A percentile compares a stretch with the other conserved stretches of the same genome.
Evolutionary conservation across 2,113 vertebrate genomes (phyloP).

Genomic region (Oryzias melastigma): DNA sequence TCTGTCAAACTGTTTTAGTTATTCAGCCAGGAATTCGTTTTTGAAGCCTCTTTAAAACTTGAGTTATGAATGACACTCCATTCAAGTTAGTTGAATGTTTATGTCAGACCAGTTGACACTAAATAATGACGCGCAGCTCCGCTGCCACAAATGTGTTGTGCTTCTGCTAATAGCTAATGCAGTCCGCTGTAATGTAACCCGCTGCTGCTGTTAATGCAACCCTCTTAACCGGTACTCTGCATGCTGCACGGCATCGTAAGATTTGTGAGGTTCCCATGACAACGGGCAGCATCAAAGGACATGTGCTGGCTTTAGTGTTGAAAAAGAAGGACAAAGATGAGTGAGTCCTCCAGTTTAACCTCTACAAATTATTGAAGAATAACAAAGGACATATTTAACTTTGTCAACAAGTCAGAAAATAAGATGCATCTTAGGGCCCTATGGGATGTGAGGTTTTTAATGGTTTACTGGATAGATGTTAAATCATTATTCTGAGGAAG

Average conservation of each 20-base stretch:
- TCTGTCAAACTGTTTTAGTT: constrained; percentile 5
- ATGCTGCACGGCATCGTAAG: constrained; percentile 33
- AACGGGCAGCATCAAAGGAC: constrained; percentile 53
- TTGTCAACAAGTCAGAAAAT: not conserved
- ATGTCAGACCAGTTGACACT: constrained; percentile 27
- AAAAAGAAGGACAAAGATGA: constrained; percentile 2
- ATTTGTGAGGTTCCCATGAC: constrained; percentile 39
- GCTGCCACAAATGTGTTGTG: constrained; percentile 55
- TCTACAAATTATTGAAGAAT: constrained; percentile 1
- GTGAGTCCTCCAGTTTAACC: not conserved
- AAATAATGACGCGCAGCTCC: constrained; percentile 39
- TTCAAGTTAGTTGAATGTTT: constrained; percentile 36
- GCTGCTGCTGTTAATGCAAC: constrained; percentile 49
- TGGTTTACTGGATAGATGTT: constrained; percentile 25
- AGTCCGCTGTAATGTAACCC: constrained; percentile 49
- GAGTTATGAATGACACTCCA: constrained; percentile 37
- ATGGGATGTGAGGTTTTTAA: constrained; percentile 11
- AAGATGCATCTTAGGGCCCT: not conserved
- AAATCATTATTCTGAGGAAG: constrained; percentile 5
- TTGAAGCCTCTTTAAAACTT: constrained; percentile 25
- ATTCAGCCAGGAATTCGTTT: not conserved
- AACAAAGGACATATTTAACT: not conserved
- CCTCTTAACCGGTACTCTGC: constrained; percentile 58
- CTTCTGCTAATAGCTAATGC: constrained; percentile 51
- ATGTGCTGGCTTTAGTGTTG: constrained; percentile 13